phyloP scores from a whole-genome alignment of 2,888 invertebrate species.

The Meliscaeva auricollis region DNA sequence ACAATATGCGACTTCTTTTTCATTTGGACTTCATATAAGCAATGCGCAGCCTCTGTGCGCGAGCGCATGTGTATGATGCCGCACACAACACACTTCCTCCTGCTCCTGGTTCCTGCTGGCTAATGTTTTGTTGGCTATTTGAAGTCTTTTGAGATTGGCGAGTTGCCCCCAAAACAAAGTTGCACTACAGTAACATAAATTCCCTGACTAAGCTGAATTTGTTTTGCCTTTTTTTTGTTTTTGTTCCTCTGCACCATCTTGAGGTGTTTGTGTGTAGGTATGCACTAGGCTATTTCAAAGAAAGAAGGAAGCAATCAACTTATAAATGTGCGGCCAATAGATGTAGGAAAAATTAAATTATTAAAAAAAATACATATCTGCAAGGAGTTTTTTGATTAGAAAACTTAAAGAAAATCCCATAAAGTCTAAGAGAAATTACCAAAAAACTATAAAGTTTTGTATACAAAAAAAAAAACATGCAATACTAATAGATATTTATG shows the following conservation, averaged over 20 bases:
- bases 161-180: constrained; percentile 75
- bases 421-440: not conserved
- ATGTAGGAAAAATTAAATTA: constrained; percentile 52
- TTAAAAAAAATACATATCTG: constrained; percentile 39
- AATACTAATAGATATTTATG: constrained; percentile 16
- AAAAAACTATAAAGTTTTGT: constrained; percentile 5
- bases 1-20: not conserved
- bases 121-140: constrained; percentile 16
- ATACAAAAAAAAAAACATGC: constrained; percentile 15
- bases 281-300: not conserved
- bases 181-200: constrained; percentile 73
- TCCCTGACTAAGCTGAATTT: constrained; percentile 75
- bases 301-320: constrained; percentile 54
- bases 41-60: too few relatives aligned
- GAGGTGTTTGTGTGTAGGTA: not conserved
- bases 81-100: not conserved
- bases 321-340: constrained; percentile 12
- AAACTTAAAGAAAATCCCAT: not conserved
- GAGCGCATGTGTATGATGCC: not conserved
- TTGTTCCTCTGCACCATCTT: not conserved
- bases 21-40: not conserved
- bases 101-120: constrained; percentile 25
- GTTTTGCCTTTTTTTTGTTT: constrained; percentile 46
- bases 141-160: constrained; percentile 57
- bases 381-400: not conserved